A percentile compares a stretch with the other conserved stretches of the same genome.
Conservation (phyloP, 2,113 vertebrate genomes). For the Hippoglossus stenolepis region DNA sequence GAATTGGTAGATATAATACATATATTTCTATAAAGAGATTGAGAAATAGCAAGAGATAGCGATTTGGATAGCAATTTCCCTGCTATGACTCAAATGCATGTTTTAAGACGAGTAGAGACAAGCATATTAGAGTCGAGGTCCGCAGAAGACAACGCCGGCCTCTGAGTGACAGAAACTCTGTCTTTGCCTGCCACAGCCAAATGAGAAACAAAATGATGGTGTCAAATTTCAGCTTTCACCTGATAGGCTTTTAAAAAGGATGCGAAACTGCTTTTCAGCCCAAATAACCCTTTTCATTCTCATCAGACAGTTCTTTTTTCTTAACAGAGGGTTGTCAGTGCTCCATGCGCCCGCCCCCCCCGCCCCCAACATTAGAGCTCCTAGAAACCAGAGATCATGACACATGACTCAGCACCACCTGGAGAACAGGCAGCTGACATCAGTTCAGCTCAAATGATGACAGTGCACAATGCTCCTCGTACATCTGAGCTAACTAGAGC, state of each 20-base stretch:
- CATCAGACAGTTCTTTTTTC: constrained; percentile 31
- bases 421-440: constrained; percentile 45
- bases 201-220: constrained; percentile 66
- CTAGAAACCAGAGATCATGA: constrained; percentile 43
- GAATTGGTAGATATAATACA: not conserved
- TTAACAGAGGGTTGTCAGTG: constrained; percentile 41
- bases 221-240: constrained; percentile 63
- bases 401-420: constrained; percentile 63
- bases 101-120: constrained; percentile 29
- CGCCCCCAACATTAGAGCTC: not conserved
- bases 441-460: constrained; percentile 52
- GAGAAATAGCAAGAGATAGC: not conserved
- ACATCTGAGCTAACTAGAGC: constrained; percentile 34
- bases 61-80: not conserved
- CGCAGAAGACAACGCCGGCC: constrained; percentile 11
- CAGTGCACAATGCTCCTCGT: constrained; percentile 18
- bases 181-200: constrained; percentile 51
- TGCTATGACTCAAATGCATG: constrained; percentile 5
- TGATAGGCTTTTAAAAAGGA: constrained; percentile 51
- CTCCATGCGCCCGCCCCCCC: not conserved
- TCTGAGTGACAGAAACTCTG: constrained; percentile 66
- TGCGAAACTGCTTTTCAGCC: constrained; percentile 37
- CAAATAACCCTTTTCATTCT: constrained; percentile 44
- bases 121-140: constrained; percentile 49
- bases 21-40: not conserved